Base-by-base conservation (phyloP, 2,797 vertebrate species). In the Chaetophractus vellerosus region DNA sequence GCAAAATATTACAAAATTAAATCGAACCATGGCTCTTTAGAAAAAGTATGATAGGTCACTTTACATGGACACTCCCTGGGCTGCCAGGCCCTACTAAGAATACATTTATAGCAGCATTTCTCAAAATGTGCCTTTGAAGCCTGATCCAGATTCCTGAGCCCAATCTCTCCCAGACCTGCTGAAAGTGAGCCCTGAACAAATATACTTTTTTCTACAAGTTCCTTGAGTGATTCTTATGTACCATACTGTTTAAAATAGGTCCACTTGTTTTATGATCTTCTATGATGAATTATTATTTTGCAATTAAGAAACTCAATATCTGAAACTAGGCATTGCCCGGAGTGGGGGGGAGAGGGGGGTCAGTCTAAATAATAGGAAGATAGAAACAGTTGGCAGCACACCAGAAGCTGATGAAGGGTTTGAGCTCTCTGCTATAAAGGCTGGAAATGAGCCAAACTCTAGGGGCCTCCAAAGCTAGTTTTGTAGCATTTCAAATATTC, bases 401-500 rank as follows among this genome's bases (percentile, higher is more conserved):
- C 52, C 69, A 41, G 59, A 48, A 52, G 21, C 26, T 28, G 19
- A n/a, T 76, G 24, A 85, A 19, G 55, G 6, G 8, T 61, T 75
- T 83, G 59, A 6, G 28, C 45, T 52, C 2, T 81, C 82, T 83
- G n/a, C 55, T 45, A 3, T 12, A 16, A 92, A 88, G 21, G 3
- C 21, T 41, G 24, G 74, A 19, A 61, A 2, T 28, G n/a, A 14
- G 7, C 21, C 8, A 55, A 72, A 48, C 50, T 48, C 48, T 48
- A 12, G 36, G 31, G 0, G n/a, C 0, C 50, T 74, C 6, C 9
- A 0, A 2, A 38, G 28, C 36, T 33, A 68, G 50, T 5, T 64
- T 21, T 33, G 0, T 41, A 76, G 41, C n/a, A 36, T 88, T 88
- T 93, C 95, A 66, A 94, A 93, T 1, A 2, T 45, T 93, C 93